Conservation (phyloP, 2,797 vertebrate genomes). For the Oryzias dopingdopingensis region DNA sequence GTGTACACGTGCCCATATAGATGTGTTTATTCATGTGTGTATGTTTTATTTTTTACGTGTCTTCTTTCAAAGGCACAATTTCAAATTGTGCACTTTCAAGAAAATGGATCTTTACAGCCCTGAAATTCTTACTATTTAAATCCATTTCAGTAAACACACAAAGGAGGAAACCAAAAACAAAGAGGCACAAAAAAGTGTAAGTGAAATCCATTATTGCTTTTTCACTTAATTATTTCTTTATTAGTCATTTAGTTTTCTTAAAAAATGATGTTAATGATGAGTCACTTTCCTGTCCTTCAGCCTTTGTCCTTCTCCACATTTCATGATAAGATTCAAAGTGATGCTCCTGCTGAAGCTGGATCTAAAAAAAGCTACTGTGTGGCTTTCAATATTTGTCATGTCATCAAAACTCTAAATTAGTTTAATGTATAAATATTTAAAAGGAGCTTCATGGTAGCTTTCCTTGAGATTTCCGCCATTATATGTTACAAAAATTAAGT, state of each 20-base stretch:
- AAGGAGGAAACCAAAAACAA: slow-evolving; percentile 49
- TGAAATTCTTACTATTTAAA: slow-evolving; percentile 60
- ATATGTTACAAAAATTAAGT: too few species aligned
- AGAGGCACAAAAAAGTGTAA: slow-evolving; percentile 40
- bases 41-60: slow-evolving; percentile 54
- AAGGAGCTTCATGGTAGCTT: too few species aligned
- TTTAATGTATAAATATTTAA: too few species aligned
- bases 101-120: slow-evolving; percentile 60
- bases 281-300: slow-evolving; percentile 30
- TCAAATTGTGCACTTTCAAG: slow-evolving; percentile 63
- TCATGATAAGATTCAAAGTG: slow-evolving; percentile 17
- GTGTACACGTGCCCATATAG: slow-evolving; percentile 1
- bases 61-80: slow-evolving; percentile 51
- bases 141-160: slow-evolving; percentile 62
- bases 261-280: slow-evolving; percentile 40
- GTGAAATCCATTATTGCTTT: slow-evolving; percentile 40
- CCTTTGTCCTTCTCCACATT: slow-evolving; percentile 9
- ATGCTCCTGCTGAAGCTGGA: slow-evolving; percentile 7
- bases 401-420: too few species aligned
- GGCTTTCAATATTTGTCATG: neutral
- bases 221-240: slow-evolving; percentile 49
- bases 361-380: neutral
- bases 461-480: too few species aligned
- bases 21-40: slow-evolving; percentile 36
- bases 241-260: slow-evolving; percentile 42